A percentile compares a stretch with the other conserved stretches of the same genome.
Conservation (phyloP, 2,797 vertebrate genomes). For the Miichthys miiuy region DNA sequence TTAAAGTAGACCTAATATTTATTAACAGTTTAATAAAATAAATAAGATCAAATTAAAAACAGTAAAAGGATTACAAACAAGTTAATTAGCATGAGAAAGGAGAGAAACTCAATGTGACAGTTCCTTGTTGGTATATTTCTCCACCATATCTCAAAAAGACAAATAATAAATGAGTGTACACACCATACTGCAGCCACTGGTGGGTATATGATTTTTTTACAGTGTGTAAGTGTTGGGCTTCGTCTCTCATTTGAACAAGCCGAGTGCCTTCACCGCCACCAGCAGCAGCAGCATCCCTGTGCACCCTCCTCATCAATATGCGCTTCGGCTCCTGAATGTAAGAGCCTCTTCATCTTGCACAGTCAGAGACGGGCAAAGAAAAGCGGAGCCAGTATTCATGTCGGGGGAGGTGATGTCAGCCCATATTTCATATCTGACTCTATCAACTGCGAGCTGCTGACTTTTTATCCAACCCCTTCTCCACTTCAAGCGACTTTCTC, state of each 20-base stretch:
- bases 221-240: conserved; percentile 68
- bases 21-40: too few species aligned
- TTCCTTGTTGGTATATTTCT: not conserved
- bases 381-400: conserved; percentile 39
- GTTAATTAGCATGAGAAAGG: not conserved
- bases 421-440: conserved; percentile 56
- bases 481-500: conserved; percentile 53
- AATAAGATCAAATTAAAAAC: too few species aligned
- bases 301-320: conserved; percentile 75
- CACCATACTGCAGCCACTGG: conserved; percentile 22
- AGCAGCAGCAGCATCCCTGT: conserved; percentile 46
- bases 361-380: conserved; percentile 39
- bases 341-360: conserved; percentile 40
- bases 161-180: not conserved
- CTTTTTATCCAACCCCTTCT: conserved; percentile 36
- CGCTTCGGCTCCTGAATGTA: conserved; percentile 66
- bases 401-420: conserved; percentile 64
- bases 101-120: too few species aligned
- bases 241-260: conserved; percentile 67
- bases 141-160: not conserved
- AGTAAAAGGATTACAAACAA: not conserved
- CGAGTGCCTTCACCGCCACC: conserved; percentile 69
- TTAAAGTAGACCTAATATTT: not conserved
- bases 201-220: conserved; percentile 58
- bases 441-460: conserved; percentile 59